These are phyloP conservation scores for Gallinago stenura DNA, from an alignment of 2,797 vertebrate species.

Conservation along the genomic window DNA sequence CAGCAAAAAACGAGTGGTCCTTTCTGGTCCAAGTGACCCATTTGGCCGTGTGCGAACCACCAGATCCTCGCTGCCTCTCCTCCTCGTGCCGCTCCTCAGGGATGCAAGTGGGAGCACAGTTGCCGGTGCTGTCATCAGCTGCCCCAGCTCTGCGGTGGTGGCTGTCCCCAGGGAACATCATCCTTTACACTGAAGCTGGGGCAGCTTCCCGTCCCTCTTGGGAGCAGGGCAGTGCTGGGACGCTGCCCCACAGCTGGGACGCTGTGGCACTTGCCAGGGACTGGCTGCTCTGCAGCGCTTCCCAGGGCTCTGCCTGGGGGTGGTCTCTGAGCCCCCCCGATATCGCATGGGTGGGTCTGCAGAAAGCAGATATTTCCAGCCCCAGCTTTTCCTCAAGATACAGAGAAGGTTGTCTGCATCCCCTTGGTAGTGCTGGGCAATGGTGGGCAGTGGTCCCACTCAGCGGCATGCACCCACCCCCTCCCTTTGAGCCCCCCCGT, in stretches of 20 bases:
- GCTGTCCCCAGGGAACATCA: not conserved
- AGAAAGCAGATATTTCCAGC: not conserved
- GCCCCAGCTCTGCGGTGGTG: not conserved
- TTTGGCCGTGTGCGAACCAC: not conserved
- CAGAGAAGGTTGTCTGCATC: not conserved
- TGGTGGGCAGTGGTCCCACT: not conserved
- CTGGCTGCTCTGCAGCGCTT: not conserved
- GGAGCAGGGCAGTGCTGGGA: not conserved
- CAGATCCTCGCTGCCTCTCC: fast-evolving
- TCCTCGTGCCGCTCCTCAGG: fast-evolving
- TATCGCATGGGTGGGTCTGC: fast-evolving
- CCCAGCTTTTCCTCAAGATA: not conserved
- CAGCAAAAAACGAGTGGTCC: not conserved
- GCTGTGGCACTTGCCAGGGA: fast-evolving
- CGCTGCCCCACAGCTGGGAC: not conserved
- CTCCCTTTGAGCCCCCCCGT: fast-evolving
- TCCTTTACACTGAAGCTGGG: not conserved
- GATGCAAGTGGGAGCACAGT: fast-evolving
- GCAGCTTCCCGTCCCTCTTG: not conserved
- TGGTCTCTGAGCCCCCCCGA: not conserved
- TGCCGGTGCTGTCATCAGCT: not conserved
- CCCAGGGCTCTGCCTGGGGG: not conserved
- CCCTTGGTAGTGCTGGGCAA: not conserved
- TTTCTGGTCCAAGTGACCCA: not conserved
- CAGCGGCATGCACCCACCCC: fast-evolving